phyloP scores from a whole-genome alignment of 2,113 vertebrate species.

The Calyptommatus sinebrachiatus region DNA sequence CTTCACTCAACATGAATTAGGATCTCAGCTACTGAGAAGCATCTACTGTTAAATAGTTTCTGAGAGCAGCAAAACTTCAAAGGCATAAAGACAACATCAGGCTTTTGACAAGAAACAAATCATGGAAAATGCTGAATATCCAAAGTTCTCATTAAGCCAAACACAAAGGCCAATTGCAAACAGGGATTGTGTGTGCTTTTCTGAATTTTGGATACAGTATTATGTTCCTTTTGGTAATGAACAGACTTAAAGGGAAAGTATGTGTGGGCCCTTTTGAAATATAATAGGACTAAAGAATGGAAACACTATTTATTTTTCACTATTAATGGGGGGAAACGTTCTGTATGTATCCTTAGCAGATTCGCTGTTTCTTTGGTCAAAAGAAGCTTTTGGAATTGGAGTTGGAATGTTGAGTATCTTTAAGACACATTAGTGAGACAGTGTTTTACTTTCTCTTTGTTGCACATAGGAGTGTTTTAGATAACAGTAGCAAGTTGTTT shows the following conservation, averaged over 20 bases:
- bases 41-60: conserved; percentile 1
- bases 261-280: background rate
- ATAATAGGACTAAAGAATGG: background rate
- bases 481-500: background rate
- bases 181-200: background rate
- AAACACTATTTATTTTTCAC: background rate
- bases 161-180: background rate
- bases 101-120: background rate
- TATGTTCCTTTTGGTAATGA: background rate
- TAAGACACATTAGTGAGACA: background rate
- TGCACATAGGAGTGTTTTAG: background rate
- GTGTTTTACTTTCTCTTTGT: too few species aligned
- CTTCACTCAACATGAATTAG: conserved; percentile 1
- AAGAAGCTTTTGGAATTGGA: background rate
- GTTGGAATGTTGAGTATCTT: too few species aligned
- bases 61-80: conserved; percentile 4
- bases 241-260: background rate
- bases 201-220: background rate
- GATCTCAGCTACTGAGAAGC: background rate
- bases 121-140: background rate
- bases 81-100: conserved; percentile 21
- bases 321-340: background rate
- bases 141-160: background rate
- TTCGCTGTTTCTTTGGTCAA: background rate
- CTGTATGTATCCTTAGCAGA: background rate